Conservation (phyloP, 2,888 invertebrate species). For the Thymelicus acteon region DNA sequence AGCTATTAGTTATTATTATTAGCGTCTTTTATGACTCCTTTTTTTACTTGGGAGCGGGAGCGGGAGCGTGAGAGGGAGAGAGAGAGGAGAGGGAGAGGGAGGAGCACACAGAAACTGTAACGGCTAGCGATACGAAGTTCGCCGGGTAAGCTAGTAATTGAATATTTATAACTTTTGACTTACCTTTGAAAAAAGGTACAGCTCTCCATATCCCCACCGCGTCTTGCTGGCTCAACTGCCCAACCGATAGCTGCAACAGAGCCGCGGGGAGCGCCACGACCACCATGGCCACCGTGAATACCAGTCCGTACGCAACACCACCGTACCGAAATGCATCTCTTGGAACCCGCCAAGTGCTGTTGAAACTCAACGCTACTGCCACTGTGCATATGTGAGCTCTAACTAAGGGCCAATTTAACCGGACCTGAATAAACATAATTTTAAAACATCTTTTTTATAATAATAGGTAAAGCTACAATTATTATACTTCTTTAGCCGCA, state of each 20-base stretch:
- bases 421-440: constrained; percentile 50
- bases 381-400: constrained; percentile 77
- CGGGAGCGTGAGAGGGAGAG: too few relatives aligned
- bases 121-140: too few relatives aligned
- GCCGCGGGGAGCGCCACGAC: constrained; percentile 84
- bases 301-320: constrained; percentile 82
- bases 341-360: constrained; percentile 85
- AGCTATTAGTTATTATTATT: too few relatives aligned
- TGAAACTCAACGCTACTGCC: constrained; percentile 83
- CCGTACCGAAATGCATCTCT: constrained; percentile 76
- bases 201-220: constrained; percentile 87
- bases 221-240: constrained; percentile 87
- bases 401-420: constrained; percentile 59
- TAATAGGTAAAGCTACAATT: too few relatives aligned
- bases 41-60: too few relatives aligned
- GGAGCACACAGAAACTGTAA: too few relatives aligned
- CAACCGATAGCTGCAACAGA: constrained; percentile 86
- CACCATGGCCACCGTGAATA: constrained; percentile 75
- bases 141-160: too few relatives aligned
- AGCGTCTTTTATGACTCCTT: too few relatives aligned
- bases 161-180: constrained; percentile 7
- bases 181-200: constrained; percentile 87
- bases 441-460: too few relatives aligned
- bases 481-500: too few relatives aligned
- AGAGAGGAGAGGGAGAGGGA: too few relatives aligned